Evolutionary conservation across 2,113 vertebrate genomes (phyloP), one percentile per base, ranked within the genome.

Genomic region (Platysternon megacephalum): DNA sequence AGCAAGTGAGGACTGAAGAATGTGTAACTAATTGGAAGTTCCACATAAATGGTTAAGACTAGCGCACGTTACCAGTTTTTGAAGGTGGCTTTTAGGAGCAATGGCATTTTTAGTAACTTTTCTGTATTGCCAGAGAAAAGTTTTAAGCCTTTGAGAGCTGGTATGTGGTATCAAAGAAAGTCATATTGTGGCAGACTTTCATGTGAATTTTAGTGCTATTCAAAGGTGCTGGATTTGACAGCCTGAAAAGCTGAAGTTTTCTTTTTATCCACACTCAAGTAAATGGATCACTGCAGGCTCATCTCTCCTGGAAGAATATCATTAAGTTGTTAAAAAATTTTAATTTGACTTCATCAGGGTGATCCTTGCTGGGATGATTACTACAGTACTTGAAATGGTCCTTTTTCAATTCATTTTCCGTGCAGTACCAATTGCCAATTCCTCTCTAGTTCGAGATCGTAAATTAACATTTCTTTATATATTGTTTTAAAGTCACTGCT

Each of bases 1-100:
- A 95, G 93, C 90, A 94, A 93, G 56, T 17, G 0, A 72, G 52
- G 94, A 91, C 76, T 72, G 86, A 91, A 86, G 87, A 93, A 95
- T 89, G 51, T 94, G 83, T 97, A 95, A 68, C 92, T 86, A 88
- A 91, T 96, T 96, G 82, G 79, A 22, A 78, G 42, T 46, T 78
- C 24, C 42, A 78, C 39, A 29, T 78, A 46, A 78, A 46, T 78
- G 24, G 74, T 72, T 72, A 72, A 46, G 24, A 13, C 21, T 11
- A 26, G 22, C 74, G 16, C 21, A 42, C 24, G 28, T 28, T 46
- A 26, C 74, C 42, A 78, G 74, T 78, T 46, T 78, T 76, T 44
- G 24, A 44, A 76, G 26, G 24, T 46, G 74, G 39, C 24, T 44
- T 78, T 46, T 51, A 90, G 42, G 46, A 52, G 32, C 79, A 65